These are phyloP conservation scores for Germaria angustata DNA, from an alignment of 2,888 invertebrate genomes.

Conservation along the genomic window DNA sequence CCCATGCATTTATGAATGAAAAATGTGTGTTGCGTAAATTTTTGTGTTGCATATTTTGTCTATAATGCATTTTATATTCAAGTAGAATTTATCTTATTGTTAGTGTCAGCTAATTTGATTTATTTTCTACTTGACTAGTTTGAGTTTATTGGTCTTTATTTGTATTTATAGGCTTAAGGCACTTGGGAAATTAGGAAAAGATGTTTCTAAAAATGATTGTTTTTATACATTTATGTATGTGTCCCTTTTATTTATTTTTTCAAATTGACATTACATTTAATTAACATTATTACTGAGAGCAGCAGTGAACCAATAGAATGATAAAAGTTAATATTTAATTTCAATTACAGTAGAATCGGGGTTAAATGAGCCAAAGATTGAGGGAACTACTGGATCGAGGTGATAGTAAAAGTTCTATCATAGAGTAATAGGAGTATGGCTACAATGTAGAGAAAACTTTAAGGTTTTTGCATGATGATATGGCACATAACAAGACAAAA, in stretches of 20 bases:
- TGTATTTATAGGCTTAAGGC: slow-evolving; percentile 28
- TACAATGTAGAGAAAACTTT: no score
- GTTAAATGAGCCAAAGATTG: no score
- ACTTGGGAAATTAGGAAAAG: slow-evolving; percentile 57
- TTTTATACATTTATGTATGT: neutral
- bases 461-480: no score
- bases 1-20: neutral
- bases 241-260: no score
- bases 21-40: neutral
- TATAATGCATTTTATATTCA: slow-evolving; percentile 51
- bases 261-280: slow-evolving; percentile 43
- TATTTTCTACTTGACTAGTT: slow-evolving; percentile 56
- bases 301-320: no score
- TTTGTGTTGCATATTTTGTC: slow-evolving; percentile 46
- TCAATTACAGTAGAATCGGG: no score
- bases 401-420: no score
- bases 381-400: no score
- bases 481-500: no score
- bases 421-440: no score
- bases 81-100: slow-evolving; percentile 51
- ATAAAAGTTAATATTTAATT: no score
- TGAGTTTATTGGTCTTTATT: slow-evolving; percentile 39
- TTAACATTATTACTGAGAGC: slow-evolving; percentile 19
- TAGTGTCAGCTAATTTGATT: slow-evolving; percentile 66
- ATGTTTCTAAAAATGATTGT: slow-evolving; percentile 15